Conservation (phyloP, 2,113 vertebrate species). For the Larimichthys polyactis region DNA sequence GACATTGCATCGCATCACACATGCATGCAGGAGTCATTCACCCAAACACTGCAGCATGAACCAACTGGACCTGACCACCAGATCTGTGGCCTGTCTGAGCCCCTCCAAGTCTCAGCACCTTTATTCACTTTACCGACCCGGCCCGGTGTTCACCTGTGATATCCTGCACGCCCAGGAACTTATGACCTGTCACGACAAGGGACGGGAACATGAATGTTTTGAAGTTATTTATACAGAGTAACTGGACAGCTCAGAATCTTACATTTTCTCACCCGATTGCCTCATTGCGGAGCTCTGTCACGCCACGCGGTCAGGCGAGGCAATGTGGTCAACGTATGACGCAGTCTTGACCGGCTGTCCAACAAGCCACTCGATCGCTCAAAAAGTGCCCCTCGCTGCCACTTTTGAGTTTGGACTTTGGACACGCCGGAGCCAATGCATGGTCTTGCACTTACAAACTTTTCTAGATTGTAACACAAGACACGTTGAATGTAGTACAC, state of each 20-base stretch:
- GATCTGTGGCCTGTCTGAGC: conserved; percentile 63
- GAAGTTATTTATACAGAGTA: conserved; percentile 62
- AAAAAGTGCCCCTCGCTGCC: conserved; percentile 59
- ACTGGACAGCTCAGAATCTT: conserved; percentile 57
- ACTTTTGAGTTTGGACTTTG: conserved; percentile 39
- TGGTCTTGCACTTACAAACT: conserved; percentile 85
- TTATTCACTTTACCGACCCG: conserved; percentile 61
- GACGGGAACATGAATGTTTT: conserved; percentile 68
- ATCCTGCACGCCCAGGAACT: conserved; percentile 49
- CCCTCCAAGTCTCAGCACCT: conserved; percentile 64
- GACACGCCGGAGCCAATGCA: conserved; percentile 66
- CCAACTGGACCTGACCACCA: conserved; percentile 43
- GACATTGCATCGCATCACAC: conserved; percentile 33
- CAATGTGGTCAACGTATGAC: conserved; percentile 42
- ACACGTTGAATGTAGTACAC: conserved; percentile 96
- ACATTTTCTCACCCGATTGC: conserved; percentile 57
- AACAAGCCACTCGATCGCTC: conserved; percentile 44
- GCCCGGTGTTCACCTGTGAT: conserved; percentile 54
- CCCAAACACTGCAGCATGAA: conserved; percentile 36
- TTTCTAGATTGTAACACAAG: conserved; percentile 93
- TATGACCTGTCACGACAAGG: conserved; percentile 43
- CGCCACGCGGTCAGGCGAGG: conserved; percentile 18
- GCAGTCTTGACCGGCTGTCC: conserved; percentile 37
- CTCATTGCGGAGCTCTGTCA: conserved; percentile 51
- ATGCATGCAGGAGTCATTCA: conserved; percentile 46